A percentile compares a stretch with the other conserved stretches of the same genome.
Conservation (phyloP, 2,888 invertebrate genomes). For the Chrysolina oricalcia region DNA sequence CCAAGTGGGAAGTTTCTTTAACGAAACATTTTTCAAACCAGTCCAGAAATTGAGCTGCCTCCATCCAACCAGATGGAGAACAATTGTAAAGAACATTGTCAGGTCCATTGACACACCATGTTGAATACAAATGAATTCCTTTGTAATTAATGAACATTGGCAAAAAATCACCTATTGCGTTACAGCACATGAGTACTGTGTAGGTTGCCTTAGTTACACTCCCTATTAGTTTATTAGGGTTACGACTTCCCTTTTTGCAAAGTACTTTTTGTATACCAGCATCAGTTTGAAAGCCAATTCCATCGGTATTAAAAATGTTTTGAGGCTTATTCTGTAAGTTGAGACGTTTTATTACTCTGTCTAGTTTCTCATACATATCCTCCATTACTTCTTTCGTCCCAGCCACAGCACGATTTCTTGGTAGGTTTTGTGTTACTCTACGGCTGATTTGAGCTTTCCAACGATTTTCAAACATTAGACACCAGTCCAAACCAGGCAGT, state of each 20-base stretch:
- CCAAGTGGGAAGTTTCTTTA: slow-evolving; percentile 32
- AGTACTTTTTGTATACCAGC: slow-evolving; percentile 48
- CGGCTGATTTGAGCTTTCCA: slow-evolving; percentile 39
- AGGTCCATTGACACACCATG: slow-evolving; percentile 37
- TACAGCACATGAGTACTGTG: slow-evolving; percentile 49
- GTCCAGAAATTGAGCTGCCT: slow-evolving; percentile 44
- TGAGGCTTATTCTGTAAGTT: slow-evolving; percentile 46
- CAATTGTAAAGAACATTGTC: slow-evolving; percentile 46
- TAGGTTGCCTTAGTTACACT: slow-evolving; percentile 46
- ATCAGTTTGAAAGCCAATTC: slow-evolving; percentile 51
- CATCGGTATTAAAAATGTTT: slow-evolving; percentile 50
- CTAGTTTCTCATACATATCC: slow-evolving; percentile 42
- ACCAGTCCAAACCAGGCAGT: slow-evolving; percentile 47
- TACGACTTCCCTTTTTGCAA: slow-evolving; percentile 36
- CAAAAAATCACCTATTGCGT: slow-evolving; percentile 47
- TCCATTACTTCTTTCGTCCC: slow-evolving; percentile 39
- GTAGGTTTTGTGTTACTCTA: slow-evolving; percentile 31
- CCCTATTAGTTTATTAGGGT: slow-evolving; percentile 46
- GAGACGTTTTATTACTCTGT: slow-evolving; percentile 23
- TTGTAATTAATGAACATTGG: slow-evolving; percentile 48
- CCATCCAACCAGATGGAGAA: slow-evolving; percentile 53
- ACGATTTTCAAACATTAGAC: slow-evolving; percentile 41
- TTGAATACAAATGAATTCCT: slow-evolving; percentile 46
- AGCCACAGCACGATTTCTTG: slow-evolving; percentile 41
- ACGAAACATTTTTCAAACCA: slow-evolving; percentile 49